phyloP scores from a whole-genome alignment of 1,140 invertebrate genomes.

The Battus philenor region DNA sequence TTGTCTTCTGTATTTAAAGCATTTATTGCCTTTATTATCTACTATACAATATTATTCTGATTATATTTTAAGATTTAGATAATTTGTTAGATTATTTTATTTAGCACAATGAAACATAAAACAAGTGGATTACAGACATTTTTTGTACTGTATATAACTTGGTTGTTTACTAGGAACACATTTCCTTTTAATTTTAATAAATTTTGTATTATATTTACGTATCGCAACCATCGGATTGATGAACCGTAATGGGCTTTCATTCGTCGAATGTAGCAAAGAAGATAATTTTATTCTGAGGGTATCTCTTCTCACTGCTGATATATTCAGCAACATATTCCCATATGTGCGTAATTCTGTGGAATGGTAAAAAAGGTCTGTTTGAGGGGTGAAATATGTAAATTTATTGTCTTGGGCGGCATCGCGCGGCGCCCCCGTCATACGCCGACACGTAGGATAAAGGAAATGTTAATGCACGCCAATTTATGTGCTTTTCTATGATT shows the following conservation, averaged over 20 bases:
- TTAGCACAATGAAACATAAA: too few relatives aligned
- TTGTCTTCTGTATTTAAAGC: too few relatives aligned
- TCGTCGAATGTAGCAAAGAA: slow-evolving; percentile 60
- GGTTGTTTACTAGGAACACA: too few relatives aligned
- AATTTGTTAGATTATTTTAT: too few relatives aligned
- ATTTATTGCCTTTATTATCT: too few relatives aligned
- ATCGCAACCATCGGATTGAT: too few relatives aligned
- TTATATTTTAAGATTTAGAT: too few relatives aligned
- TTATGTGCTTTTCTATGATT: slow-evolving; percentile 76
- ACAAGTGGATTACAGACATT: too few relatives aligned
- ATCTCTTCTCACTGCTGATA: slow-evolving; percentile 70
- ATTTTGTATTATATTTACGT: too few relatives aligned
- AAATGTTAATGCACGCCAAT: slow-evolving; percentile 74
- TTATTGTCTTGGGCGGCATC: slow-evolving; percentile 73
- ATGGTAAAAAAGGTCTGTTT: slow-evolving; percentile 75
- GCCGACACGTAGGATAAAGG: slow-evolving; percentile 74
- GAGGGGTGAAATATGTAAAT: slow-evolving; percentile 76
- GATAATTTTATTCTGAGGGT: slow-evolving; percentile 73
- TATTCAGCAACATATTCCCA: slow-evolving; percentile 75
- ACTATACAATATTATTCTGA: too few relatives aligned
- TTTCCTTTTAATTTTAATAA: too few relatives aligned
- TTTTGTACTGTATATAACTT: too few relatives aligned
- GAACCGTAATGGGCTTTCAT: slow-evolving; percentile 30
- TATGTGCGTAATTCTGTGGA: slow-evolving; percentile 75
- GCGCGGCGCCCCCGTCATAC: slow-evolving; percentile 66